Evolutionary conservation across 2,888 invertebrate genomes (phyloP).

Genomic region (Melinaea menophilus): DNA sequence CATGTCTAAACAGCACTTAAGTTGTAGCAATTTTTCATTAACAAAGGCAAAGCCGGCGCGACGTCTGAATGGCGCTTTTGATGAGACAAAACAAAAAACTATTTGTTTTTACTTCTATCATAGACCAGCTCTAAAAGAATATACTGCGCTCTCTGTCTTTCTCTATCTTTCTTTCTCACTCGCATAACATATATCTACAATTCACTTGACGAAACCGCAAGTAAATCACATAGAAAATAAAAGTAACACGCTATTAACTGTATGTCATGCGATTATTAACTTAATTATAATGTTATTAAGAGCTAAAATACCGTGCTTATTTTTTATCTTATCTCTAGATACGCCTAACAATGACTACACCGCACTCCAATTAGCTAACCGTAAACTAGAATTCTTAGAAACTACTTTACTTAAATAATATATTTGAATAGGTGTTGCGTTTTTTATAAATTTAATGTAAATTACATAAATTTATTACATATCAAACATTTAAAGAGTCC

Average conservation of each 20-base stretch:
- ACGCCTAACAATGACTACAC: conserved; percentile 8
- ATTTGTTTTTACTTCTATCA: conserved; percentile 16
- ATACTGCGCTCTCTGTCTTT: neutral
- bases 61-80: conserved; percentile 24
- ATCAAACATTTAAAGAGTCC: too few relatives aligned
- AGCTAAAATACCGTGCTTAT: neutral
- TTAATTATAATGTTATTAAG: neutral
- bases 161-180: too few relatives aligned
- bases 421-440: too few relatives aligned
- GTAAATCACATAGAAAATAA: conserved; percentile 7
- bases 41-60: conserved; percentile 25
- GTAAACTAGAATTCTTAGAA: conserved; percentile 4
- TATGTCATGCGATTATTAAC: conserved; percentile 7
- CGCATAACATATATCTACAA: neutral
- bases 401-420: neutral
- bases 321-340: conserved; percentile 17
- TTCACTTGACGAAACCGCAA: conserved; percentile 4
- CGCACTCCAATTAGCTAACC: conserved; percentile 13
- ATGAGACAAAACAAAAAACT: conserved; percentile 19
- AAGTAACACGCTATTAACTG: conserved; percentile 6
- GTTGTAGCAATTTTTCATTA: conserved; percentile 18
- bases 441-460: too few relatives aligned
- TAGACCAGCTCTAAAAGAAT: neutral
- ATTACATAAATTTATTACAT: too few relatives aligned
- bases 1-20: neutral